phyloP scores from a whole-genome alignment of 2,797 vertebrate genomes.

The Alcedo quadribrachys region DNA sequence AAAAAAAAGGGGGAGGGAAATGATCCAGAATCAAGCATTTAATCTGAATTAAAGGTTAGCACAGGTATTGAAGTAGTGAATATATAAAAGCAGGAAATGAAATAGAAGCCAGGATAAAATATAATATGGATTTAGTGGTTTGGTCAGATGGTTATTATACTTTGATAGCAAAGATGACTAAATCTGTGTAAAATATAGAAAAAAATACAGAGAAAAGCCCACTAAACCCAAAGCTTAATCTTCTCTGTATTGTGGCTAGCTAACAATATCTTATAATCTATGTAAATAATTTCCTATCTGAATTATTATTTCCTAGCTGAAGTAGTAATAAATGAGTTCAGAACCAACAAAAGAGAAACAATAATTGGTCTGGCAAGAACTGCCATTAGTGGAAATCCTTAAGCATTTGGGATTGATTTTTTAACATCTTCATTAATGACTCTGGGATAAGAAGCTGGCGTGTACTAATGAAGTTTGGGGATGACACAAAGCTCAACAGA shows the following conservation, averaged over 20 bases:
- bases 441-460: background rate
- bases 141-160: background rate
- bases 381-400: slow-evolving; percentile 6
- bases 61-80: background rate
- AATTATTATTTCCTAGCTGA: background rate
- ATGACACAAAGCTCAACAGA: slow-evolving; percentile 47
- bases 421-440: slow-evolving; percentile 65
- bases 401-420: slow-evolving; percentile 45
- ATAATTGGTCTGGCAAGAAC: slow-evolving; percentile 13
- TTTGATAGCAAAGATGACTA: background rate
- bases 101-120: background rate
- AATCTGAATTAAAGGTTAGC: background rate
- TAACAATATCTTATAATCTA: background rate
- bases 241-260: background rate
- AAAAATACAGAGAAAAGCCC: fast-evolving
- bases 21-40: background rate
- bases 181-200: background rate
- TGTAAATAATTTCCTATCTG: background rate
- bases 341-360: background rate
- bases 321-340: background rate
- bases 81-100: background rate
- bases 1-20: background rate
- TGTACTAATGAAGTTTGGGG: slow-evolving; percentile 51
- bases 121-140: background rate
- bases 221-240: background rate